Evolutionary conservation across 2,888 invertebrate species (phyloP).

Genomic region (Rotaria magnacalcarata): DNA sequence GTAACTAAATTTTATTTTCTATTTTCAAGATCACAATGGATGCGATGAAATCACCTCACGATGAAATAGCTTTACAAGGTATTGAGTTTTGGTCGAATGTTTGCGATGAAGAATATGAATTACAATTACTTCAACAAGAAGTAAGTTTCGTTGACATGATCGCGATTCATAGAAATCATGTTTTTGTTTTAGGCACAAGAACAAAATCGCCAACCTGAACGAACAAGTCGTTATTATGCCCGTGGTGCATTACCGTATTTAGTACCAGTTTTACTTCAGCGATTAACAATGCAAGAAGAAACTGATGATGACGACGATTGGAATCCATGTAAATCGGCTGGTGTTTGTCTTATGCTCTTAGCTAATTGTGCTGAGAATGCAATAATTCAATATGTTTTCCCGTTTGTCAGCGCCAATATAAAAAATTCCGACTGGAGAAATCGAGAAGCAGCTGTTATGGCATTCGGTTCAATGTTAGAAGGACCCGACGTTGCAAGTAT

Average conservation of each 20-base stretch:
- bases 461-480: conserved; percentile 85
- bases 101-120: conserved; percentile 95
- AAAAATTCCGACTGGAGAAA: conserved; percentile 79
- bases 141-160: not conserved
- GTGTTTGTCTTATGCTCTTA: conserved; percentile 93
- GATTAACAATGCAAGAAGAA: conserved; percentile 75
- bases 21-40: conserved; percentile 75
- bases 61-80: conserved; percentile 92
- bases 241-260: conserved; percentile 90
- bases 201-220: conserved; percentile 82
- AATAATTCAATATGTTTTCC: conserved; percentile 87
- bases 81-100: conserved; percentile 99
- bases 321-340: conserved; percentile 98
- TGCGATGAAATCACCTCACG: conserved; percentile 93
- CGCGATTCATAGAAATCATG: not conserved
- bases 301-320: conserved; percentile 96
- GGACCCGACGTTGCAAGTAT: conserved; percentile 80
- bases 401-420: conserved; percentile 90
- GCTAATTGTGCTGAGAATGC: conserved; percentile 95
- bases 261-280: conserved; percentile 87
- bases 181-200: conserved; percentile 68
- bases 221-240: conserved; percentile 92
- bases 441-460: conserved; percentile 95
- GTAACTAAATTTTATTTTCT: not conserved
- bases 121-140: conserved; percentile 63